Base-by-base conservation (phyloP, 2,888 invertebrate species). In the Drosophila quasianomalipes region DNA sequence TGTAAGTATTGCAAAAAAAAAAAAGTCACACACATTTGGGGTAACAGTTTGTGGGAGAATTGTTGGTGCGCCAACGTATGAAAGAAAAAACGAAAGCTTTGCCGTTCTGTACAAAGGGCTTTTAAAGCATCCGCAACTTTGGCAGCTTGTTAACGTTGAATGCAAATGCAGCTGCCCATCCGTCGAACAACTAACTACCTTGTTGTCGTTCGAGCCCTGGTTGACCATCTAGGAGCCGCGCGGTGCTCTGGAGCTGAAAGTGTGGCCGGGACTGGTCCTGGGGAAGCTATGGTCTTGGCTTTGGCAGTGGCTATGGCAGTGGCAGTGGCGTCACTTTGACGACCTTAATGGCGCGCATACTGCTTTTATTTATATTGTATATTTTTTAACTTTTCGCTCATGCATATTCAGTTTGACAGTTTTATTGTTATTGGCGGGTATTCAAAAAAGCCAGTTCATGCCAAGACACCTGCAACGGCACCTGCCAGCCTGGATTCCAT, bases 1-100 rank as follows among this genome's bases (percentile, higher is more conserved):
- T 94, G 97, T 97, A 93, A 97, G 97, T 96, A 90, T 70, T 39
- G n/a, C 55, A 54, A 49, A 57, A 33, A 37, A 39, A 47, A 22
- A 16, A 26, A 35, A 58, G 31, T 16, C 6, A 4, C 12, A 1
- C 22, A 22, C 26, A 35, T 26, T 26, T 16, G 2, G 9, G 26
- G 14, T 10, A 12, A 16, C 4, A 47, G 28, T 10, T 52, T 41
- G 31, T 33, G n/a, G 14, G 6, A 4, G 26, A 9, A 16, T 47
- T 14, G 4, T 28, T 37, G 52, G 39, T 41, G 53, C 52, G 47
- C 39, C 64, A 69, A 72, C 6, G 12, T 22, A 66, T 67, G 70
- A 74, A 76, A 66, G 59, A 70, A 74, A 71, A 75, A 60, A 9
- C 47, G 59, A 61, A 74, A 77, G 35, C 31, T 57, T 52, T 44